Conservation (phyloP, 2,888 invertebrate genomes). For the Hermaeophaga mercurialis region DNA sequence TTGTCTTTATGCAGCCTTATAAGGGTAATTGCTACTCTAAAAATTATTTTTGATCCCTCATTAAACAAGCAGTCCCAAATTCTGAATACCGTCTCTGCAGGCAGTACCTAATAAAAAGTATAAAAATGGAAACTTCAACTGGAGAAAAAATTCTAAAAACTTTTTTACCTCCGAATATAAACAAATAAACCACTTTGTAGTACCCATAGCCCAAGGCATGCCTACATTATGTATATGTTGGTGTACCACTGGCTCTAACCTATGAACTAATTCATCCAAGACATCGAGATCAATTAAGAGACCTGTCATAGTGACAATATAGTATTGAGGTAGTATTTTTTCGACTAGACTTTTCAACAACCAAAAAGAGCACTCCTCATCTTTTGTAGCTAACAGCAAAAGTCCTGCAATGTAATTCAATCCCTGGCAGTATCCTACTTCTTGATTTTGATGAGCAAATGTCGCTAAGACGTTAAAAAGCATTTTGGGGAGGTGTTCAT, state of each 20-base stretch:
- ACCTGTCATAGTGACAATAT: constrained; percentile 88
- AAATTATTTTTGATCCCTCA: constrained; percentile 91
- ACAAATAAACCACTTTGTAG: constrained; percentile 96
- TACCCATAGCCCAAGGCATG: constrained; percentile 88
- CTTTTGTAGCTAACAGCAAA: constrained; percentile 82
- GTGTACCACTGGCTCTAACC: constrained; percentile 80
- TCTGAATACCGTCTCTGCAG: constrained; percentile 90
- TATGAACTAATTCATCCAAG: constrained; percentile 82
- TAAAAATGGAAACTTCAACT: background rate
- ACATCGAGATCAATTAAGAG: constrained; percentile 89
- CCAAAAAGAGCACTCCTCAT: constrained; percentile 93
- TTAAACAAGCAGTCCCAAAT: constrained; percentile 96
- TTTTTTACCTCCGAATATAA: constrained; percentile 78
- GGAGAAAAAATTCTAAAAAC: no score
- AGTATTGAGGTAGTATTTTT: constrained; percentile 84
- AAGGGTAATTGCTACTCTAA: constrained; percentile 85
- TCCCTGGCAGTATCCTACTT: constrained; percentile 93
- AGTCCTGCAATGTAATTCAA: constrained; percentile 90
- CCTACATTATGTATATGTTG: constrained; percentile 80
- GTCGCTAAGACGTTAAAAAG: constrained; percentile 86
- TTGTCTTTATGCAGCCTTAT: constrained; percentile 73
- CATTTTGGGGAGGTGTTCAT: constrained; percentile 74
- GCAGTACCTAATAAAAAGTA: constrained; percentile 62
- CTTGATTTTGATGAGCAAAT: constrained; percentile 85
- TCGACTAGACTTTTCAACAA: constrained; percentile 87